A percentile compares a stretch with the other conserved stretches of the same genome.
These are phyloP conservation scores for Novumbra hubbsi DNA, from an alignment of 2,797 vertebrate species.

Conservation along the genomic window DNA sequence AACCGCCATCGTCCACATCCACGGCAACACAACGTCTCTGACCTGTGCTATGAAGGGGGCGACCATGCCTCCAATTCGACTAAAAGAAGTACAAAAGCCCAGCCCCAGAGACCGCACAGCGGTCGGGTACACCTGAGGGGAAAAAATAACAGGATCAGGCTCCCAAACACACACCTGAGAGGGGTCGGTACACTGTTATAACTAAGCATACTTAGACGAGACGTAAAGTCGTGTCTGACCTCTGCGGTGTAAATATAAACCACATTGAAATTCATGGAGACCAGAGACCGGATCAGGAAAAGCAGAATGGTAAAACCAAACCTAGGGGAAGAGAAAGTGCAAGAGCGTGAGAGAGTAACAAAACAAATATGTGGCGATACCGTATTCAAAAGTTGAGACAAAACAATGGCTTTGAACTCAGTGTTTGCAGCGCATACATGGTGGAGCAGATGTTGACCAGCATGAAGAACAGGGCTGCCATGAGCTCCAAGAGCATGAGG, in stretches of 20 bases:
- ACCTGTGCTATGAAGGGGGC: conserved; percentile 93
- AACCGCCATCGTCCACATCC: neutral
- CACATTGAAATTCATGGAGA: conserved; percentile 92
- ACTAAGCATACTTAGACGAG: neutral
- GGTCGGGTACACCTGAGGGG: conserved; percentile 88
- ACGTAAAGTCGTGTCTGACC: conserved; percentile 52
- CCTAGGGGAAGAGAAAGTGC: conserved; percentile 56
- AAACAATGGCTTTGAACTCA: neutral
- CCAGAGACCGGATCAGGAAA: conserved; percentile 87
- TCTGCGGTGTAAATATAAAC: conserved; percentile 97
- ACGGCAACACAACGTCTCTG: neutral
- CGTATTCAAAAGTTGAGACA: neutral
- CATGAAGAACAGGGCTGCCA: conserved; percentile 83
- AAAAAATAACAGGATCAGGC: neutral
- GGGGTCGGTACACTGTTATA: neutral
- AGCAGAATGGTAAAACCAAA: conserved; percentile 81
- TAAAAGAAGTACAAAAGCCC: conserved; percentile 90
- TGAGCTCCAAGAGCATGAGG: conserved; percentile 80
- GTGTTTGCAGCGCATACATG: conserved; percentile 66
- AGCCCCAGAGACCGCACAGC: conserved; percentile 85
- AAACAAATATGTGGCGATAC: neutral
- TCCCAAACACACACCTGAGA: neutral
- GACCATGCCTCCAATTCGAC: conserved; percentile 91
- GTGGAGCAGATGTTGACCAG: conserved; percentile 89
- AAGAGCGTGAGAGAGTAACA: neutral